Conservation (phyloP, 2,888 invertebrate genomes). For the Nomada goodeniana region DNA sequence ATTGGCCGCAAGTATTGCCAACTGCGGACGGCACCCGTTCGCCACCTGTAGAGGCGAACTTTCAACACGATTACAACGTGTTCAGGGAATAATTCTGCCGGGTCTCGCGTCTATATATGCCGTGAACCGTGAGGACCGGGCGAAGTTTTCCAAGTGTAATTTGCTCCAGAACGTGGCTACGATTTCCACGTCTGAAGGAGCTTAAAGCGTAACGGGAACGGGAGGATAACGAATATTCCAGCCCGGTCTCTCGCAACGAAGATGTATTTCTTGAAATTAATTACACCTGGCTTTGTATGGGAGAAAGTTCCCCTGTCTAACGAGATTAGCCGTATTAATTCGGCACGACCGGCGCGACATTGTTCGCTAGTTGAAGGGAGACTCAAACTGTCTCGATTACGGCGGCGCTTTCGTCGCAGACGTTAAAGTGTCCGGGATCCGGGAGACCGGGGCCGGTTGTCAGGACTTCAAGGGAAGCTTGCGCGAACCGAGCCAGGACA, state of each 20-base stretch:
- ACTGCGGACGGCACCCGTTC: background rate
- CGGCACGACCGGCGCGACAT: background rate
- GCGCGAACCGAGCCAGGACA: conserved; percentile 1
- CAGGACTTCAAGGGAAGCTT: background rate
- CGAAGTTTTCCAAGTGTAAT: background rate
- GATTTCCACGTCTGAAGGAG: background rate
- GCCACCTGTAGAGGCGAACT: conserved; percentile 16
- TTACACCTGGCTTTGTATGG: background rate
- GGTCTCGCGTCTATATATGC: background rate
- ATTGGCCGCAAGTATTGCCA: background rate
- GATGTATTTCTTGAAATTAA: conserved; percentile 22
- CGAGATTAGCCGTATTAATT: conserved; percentile 13
- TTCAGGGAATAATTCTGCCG: background rate
- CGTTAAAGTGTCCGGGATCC: background rate
- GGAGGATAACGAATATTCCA: conserved; percentile 1
- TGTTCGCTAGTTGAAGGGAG: background rate
- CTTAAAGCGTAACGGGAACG: conserved; percentile 1
- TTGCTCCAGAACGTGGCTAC: background rate
- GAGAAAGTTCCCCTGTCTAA: conserved; percentile 6
- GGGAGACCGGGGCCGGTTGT: conserved; percentile 4
- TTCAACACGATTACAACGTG: background rate
- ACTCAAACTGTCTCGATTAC: background rate
- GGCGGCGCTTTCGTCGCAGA: too few relatives aligned
- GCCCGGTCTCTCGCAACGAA: background rate
- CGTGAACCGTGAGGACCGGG: background rate